A percentile compares a stretch with the other conserved stretches of the same genome.
Conservation (phyloP, 2,888 invertebrate genomes). For the Phaedon cochleariae region DNA sequence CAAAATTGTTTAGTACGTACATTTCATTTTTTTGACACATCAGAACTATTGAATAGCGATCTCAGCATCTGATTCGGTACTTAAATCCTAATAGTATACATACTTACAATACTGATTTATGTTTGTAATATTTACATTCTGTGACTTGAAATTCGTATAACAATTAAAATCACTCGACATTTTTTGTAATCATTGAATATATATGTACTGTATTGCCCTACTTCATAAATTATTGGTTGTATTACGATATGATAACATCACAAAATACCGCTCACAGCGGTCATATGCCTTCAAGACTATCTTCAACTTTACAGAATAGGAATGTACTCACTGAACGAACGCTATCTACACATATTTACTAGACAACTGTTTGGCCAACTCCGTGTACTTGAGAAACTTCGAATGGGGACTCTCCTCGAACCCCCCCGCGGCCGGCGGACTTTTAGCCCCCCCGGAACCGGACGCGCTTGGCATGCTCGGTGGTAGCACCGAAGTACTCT, state of each 20-base stretch:
- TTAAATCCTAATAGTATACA: conserved; percentile 50
- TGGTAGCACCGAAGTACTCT: conserved; percentile 48
- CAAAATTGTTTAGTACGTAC: conserved; percentile 39
- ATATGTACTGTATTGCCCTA: conserved; percentile 48
- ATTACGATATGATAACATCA: conserved; percentile 82
- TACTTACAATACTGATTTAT: conserved; percentile 62
- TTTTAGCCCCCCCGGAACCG: conserved; percentile 52
- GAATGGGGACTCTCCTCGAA: conserved; percentile 94
- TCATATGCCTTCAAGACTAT: conserved; percentile 52
- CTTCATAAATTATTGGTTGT: conserved; percentile 52
- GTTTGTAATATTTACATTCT: conserved; percentile 56
- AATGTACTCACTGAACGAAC: conserved; percentile 44
- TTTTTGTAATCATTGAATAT: conserved; percentile 54
- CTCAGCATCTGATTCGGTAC: conserved; percentile 38
- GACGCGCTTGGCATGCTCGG: conserved; percentile 49
- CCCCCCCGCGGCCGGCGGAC: conserved; percentile 62
- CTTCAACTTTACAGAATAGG: conserved; percentile 49
- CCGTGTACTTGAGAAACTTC: conserved; percentile 98
- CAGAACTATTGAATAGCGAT: conserved; percentile 32
- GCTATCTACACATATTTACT: conserved; percentile 89
- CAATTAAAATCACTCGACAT: conserved; percentile 61
- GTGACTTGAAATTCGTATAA: conserved; percentile 62
- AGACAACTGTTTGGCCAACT: conserved; percentile 97
- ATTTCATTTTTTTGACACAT: conserved; percentile 29
- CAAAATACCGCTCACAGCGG: conserved; percentile 65